These are phyloP conservation scores for Jaculus jaculus DNA, from an alignment of 2,113 vertebrate species.

Conservation along the genomic window DNA sequence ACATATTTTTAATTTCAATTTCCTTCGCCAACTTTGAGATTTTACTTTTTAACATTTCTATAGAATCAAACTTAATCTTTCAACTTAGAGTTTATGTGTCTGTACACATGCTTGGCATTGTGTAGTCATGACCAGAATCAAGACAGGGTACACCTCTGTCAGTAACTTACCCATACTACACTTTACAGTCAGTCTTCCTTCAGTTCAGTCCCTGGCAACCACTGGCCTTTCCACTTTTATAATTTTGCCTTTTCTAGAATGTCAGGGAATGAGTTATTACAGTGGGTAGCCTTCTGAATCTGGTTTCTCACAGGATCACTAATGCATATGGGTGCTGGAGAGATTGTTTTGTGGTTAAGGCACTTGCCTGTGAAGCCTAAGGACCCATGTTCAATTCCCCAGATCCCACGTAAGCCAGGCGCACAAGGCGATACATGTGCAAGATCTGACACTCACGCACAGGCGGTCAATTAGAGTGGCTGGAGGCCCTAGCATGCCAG, in stretches of 20 bases:
- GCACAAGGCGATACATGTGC: no score
- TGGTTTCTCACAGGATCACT: background rate
- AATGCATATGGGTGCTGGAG: no score
- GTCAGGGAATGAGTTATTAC: background rate
- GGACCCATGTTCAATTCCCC: no score
- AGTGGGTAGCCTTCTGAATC: background rate
- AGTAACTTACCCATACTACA: background rate
- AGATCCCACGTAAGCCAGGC: no score
- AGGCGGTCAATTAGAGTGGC: no score
- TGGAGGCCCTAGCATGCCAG: no score
- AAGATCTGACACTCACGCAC: no score
- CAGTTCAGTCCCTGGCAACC: background rate
- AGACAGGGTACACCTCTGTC: background rate
- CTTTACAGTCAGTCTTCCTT: background rate
- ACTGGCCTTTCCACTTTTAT: background rate
- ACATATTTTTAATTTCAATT: background rate
- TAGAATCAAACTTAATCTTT: background rate
- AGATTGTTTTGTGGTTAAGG: no score
- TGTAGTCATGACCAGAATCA: background rate
- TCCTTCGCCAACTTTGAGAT: background rate
- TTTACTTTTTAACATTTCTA: slow-evolving; percentile 25
- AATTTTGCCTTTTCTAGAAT: background rate
- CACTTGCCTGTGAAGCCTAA: no score
- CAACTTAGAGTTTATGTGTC: background rate
- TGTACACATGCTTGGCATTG: background rate